These are phyloP conservation scores for Helicolenus hilgendorfi DNA, from an alignment of 2,797 vertebrate genomes.

Conservation along the genomic window DNA sequence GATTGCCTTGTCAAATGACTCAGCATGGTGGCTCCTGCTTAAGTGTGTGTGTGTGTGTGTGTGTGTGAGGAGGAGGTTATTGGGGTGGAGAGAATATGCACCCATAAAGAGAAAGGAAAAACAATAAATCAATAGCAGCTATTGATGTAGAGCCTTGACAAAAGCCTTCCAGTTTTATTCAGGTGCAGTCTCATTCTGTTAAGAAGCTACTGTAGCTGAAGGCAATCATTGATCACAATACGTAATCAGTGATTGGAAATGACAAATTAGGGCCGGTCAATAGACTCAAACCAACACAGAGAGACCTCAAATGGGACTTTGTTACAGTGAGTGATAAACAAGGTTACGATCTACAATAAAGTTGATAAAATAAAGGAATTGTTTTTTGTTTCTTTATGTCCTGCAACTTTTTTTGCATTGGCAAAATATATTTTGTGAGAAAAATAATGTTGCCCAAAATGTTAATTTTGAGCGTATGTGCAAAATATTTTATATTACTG, in stretches of 20 bases:
- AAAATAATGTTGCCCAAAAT: not conserved
- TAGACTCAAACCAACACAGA: not conserved
- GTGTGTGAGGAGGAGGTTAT: constrained; percentile 21
- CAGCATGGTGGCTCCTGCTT: constrained; percentile 53
- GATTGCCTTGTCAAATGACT: constrained; percentile 70
- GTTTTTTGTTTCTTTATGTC: not conserved
- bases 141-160: constrained; percentile 51
- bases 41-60: constrained; percentile 6
- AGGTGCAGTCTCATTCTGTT: constrained; percentile 39
- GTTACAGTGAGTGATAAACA: not conserved
- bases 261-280: constrained; percentile 32
- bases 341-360: not conserved
- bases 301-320: constrained; percentile 1
- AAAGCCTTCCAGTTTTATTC: constrained; percentile 39
- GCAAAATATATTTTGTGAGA: not conserved
- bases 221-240: constrained; percentile 59
- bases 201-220: constrained; percentile 27
- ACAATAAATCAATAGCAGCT: constrained; percentile 65
- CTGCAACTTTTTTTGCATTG: not conserved
- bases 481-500: too few species aligned
- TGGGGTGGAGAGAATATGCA: constrained; percentile 47
- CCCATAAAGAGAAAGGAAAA: constrained; percentile 39
- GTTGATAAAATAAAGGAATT: not conserved
- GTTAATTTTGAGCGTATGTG: too few species aligned
- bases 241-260: constrained; percentile 61